Percentiles rank a stretch among this genome's conserved stretches.
Conservation (phyloP, 2,113 vertebrate species). For the Falco punctatus region DNA sequence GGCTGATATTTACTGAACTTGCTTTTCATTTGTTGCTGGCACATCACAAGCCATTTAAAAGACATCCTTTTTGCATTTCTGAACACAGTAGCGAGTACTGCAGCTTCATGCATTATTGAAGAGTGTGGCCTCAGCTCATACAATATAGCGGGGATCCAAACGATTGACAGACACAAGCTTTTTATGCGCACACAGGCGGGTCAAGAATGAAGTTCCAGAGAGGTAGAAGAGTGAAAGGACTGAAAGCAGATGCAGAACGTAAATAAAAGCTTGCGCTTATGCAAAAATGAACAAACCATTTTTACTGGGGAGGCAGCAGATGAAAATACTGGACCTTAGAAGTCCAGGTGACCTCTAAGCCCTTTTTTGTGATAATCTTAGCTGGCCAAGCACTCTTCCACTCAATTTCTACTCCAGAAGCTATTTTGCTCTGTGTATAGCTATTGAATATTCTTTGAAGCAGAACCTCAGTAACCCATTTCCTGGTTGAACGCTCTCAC, state of each 20-base stretch:
- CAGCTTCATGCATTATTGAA: conserved; percentile 70
- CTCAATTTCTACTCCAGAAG: not conserved
- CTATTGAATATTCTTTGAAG: conserved; percentile 46
- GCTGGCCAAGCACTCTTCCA: not conserved
- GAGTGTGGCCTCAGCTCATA: conserved; percentile 19
- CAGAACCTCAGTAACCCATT: conserved; percentile 43
- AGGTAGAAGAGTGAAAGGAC: not conserved
- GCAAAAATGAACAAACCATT: not conserved
- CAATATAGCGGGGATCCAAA: conserved; percentile 37
- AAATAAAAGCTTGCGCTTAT: not conserved
- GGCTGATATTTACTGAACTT: conserved; percentile 54
- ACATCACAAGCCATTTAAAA: conserved; percentile 39
- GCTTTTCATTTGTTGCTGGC: conserved; percentile 48
- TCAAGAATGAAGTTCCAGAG: not conserved
- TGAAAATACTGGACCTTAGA: not conserved
- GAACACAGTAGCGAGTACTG: conserved; percentile 31
- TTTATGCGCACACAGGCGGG: not conserved
- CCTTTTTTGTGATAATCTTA: not conserved
- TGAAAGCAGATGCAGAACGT: not conserved
- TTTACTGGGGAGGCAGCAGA: not conserved
- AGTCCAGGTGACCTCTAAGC: not conserved
- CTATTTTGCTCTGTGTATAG: not conserved
- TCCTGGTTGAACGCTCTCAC: conserved; percentile 36
- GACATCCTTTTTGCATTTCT: conserved; percentile 57
- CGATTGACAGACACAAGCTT: not conserved